Evolutionary conservation across 2,888 invertebrate genomes (phyloP), one percentile per base, ranked within the genome.

Genomic region (Argyresthia goedartella): DNA sequence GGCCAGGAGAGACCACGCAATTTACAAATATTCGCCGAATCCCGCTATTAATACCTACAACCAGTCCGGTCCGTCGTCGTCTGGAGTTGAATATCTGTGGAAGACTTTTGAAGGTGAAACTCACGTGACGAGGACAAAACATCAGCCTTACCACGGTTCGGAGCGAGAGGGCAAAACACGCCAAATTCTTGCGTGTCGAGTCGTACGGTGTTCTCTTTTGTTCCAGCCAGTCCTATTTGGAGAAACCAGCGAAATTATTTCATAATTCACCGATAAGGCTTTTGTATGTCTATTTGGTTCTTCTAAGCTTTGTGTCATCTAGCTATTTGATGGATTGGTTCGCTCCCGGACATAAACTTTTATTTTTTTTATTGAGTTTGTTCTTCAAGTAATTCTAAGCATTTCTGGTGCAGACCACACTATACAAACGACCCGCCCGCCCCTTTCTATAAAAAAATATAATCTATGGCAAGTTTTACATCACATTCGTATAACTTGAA

Each of bases 81-180:
- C 80, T 81, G 81, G 79, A 74, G 59, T 67, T 73, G 69, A 77
- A 81, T 75, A 79, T 71, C 79, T 62, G 77, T 79, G 84, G 73
- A 81, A 85, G 84, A 72, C 79, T 62, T 79, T 79, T 84, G 72
- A 81, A 85, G 85, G 85, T 85, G 82, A 84, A 80, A 72, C 73
- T 71, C 64, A 84, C 62, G 60, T 60, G 81, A 85, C 78, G 57
- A 84, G 82, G 82, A 85, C 67, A 71, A 70, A 68, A 58, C 64
- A 60, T 68, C 59, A 56, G 59, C 59, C 65, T 56, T 69, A 70
- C 73, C 71, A 66, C 60, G 67, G 80, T 57, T 60, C 66, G 76
- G 81, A 79, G 74, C 76, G 84, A 84, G 62, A 66, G 78, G 49
- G 72, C 15, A 14, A 13, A 15, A 80, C 76, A 63, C 62, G 74